A percentile compares a stretch with the other conserved stretches of the same genome.
Evolutionary conservation across 2,888 invertebrate species (phyloP).

Genomic region (Plebejus melissa): DNA sequence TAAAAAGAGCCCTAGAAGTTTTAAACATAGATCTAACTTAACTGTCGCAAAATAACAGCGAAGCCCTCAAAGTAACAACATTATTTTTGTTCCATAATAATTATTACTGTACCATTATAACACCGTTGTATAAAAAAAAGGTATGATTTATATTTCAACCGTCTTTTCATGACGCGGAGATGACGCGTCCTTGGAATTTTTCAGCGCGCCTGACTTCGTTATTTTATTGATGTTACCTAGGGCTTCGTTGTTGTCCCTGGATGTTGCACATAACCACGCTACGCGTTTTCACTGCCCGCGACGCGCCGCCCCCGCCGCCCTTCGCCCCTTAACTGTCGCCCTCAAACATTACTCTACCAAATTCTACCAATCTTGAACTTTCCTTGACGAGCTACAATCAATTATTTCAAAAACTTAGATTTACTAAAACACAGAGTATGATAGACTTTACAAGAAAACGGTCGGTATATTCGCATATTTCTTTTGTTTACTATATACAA

Average conservation of each 20-base stretch:
- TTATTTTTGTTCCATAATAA: too few species aligned
- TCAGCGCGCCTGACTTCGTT: neutral
- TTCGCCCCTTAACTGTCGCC: conserved; percentile 5
- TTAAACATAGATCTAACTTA: neutral
- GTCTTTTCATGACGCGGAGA: neutral
- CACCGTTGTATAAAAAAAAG: too few species aligned
- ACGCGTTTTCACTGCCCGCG: conserved; percentile 42
- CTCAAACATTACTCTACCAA: neutral
- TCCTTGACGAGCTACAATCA: neutral
- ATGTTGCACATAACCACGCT: conserved; percentile 36
- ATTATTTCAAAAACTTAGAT: neutral
- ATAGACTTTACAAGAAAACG: too few species aligned
- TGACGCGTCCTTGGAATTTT: neutral
- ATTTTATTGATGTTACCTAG: neutral
- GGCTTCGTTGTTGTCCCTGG: conserved; percentile 24
- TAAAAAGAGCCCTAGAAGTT: conserved; percentile 1
- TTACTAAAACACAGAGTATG: neutral
- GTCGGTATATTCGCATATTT: too few species aligned
- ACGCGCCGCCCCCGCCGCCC: conserved; percentile 37
- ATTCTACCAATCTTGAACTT: conserved; percentile 26
- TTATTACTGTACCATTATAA: too few species aligned
- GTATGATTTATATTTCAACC: too few species aligned
- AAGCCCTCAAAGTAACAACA: neutral
- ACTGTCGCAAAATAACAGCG: conserved; percentile 6
- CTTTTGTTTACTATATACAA: too few species aligned